Conservation (phyloP, 2,113 vertebrate genomes). For the Orcinus orca region DNA sequence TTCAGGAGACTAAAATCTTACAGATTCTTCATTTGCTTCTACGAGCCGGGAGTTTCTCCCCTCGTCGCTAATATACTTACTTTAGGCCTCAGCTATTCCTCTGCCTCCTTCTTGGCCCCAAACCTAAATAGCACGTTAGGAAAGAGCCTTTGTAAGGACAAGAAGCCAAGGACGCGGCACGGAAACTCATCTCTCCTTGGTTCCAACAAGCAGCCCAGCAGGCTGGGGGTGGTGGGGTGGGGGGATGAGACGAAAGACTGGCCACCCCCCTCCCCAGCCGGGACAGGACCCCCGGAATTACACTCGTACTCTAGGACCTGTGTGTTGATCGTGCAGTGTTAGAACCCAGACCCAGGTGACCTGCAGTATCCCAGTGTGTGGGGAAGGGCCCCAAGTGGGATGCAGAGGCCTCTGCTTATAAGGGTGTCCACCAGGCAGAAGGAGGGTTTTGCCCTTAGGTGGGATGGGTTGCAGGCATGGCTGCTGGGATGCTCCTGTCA, state of each 20-base stretch:
- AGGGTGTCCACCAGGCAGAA: neutral
- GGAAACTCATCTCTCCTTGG: neutral
- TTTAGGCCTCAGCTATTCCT: slow-evolving; percentile 32
- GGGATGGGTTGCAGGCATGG: neutral
- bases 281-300: neutral
- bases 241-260: neutral
- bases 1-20: slow-evolving; percentile 52
- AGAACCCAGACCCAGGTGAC: neutral
- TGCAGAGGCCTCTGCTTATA: neutral
- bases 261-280: neutral
- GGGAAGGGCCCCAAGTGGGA: neutral
- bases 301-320: neutral
- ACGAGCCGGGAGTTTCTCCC: neutral
- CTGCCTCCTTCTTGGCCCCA: slow-evolving; percentile 22
- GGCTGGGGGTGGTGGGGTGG: fast-evolving
- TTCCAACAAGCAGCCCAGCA: neutral
- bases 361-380: neutral
- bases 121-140: neutral
- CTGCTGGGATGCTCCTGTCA: neutral
- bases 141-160: neutral
- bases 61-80: neutral
- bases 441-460: neutral
- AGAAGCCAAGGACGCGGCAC: neutral
- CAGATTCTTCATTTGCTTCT: slow-evolving; percentile 21
- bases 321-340: neutral